These are phyloP conservation scores for Phortica variegata DNA, from an alignment of 1,140 invertebrate species.

Conservation along the genomic window DNA sequence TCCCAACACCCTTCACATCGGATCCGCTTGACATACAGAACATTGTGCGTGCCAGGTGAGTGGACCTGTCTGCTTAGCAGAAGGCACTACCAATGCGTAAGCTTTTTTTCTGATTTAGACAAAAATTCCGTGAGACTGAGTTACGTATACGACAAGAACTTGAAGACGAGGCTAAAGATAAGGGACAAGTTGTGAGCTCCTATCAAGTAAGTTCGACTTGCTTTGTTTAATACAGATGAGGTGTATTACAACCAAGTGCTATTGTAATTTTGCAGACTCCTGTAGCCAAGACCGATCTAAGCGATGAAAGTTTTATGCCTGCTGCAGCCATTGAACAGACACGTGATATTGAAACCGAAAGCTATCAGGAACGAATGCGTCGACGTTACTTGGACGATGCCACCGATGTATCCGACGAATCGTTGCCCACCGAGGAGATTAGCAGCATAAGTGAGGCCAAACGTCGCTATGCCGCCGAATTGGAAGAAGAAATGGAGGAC, in stretches of 20 bases:
- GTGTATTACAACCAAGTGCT: no score
- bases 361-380: constrained; percentile 9
- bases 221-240: no score
- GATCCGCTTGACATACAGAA: constrained; percentile 49
- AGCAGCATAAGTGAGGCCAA: constrained; percentile 40
- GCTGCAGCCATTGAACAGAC: no score
- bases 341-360: constrained; percentile 14
- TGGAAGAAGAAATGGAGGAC: constrained; percentile 45
- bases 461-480: constrained; percentile 37
- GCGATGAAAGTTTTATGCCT: no score
- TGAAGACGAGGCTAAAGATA: constrained; percentile 36
- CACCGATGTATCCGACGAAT: constrained; percentile 37
- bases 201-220: no score
- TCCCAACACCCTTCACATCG: constrained; percentile 38
- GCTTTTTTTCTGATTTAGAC: constrained; percentile 14
- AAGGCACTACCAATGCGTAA: no score
- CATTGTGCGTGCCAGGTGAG: constrained; percentile 43
- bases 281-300: no score
- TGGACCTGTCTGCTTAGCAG: neutral
- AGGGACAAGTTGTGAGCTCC: neutral
- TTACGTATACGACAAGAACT: constrained; percentile 43
- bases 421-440: constrained; percentile 29
- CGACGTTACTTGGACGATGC: constrained; percentile 36
- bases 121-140: constrained; percentile 52
- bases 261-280: no score